phyloP scores from a whole-genome alignment of 2,113 vertebrate genomes.

The Sapayoa aenigma region DNA sequence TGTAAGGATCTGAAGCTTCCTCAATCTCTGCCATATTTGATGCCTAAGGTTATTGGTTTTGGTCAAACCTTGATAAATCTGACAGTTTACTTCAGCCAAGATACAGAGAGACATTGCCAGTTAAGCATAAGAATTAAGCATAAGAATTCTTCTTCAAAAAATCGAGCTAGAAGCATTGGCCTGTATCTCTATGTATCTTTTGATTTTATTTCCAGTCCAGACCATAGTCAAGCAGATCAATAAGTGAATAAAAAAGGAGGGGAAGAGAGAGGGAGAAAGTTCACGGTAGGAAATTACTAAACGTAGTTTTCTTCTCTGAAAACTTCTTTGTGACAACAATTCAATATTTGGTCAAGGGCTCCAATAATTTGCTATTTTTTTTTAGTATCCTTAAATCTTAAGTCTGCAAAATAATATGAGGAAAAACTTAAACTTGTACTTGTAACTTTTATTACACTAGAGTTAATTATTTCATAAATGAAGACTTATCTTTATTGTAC shows the following conservation, averaged over 20 bases:
- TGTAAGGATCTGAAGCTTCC: background rate
- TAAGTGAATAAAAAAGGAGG: background rate
- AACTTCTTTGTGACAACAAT: background rate
- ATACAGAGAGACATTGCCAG: background rate
- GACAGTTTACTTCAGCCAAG: background rate
- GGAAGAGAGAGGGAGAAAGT: accelerated
- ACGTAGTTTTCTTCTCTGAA: background rate
- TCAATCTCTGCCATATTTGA: background rate
- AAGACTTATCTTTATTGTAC: background rate
- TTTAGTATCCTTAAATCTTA: background rate
- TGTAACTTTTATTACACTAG: background rate
- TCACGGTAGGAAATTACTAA: background rate
- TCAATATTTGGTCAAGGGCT: background rate
- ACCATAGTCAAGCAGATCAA: background rate
- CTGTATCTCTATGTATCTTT: background rate
- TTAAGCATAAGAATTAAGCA: background rate
- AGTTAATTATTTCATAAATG: background rate
- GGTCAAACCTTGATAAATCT: background rate
- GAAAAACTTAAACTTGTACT: background rate
- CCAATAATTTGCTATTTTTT: background rate
- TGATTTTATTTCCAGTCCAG: background rate
- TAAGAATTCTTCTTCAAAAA: background rate
- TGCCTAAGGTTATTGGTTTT: background rate
- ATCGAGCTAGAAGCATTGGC: background rate
- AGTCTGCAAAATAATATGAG: background rate